phyloP scores from a whole-genome alignment of 2,888 invertebrate genomes.

The Norana najaformis region DNA sequence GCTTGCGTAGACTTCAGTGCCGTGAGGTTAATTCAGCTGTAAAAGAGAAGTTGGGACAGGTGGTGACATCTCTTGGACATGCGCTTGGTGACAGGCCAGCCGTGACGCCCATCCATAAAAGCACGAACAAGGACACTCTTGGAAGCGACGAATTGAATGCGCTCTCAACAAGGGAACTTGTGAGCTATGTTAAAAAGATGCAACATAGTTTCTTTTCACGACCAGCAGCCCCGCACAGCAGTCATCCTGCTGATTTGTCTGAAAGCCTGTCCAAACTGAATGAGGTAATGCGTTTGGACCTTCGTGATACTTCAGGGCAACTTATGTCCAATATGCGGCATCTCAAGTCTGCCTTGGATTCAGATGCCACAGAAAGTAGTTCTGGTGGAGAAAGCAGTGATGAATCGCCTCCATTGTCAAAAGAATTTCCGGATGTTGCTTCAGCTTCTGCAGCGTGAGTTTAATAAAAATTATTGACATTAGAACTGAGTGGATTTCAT shows the following conservation, averaged over 20 bases:
- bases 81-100: slow-evolving; percentile 54
- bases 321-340: slow-evolving; percentile 75
- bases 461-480: background rate
- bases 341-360: slow-evolving; percentile 79
- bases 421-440: background rate
- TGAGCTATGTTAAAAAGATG: slow-evolving; percentile 67
- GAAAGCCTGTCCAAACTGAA: background rate
- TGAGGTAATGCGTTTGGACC: background rate
- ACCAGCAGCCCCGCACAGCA: background rate
- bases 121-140: slow-evolving; percentile 54
- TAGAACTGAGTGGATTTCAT: slow-evolving; percentile 5
- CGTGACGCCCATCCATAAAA: slow-evolving; percentile 39
- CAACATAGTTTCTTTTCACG: slow-evolving; percentile 47
- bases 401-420: slow-evolving; percentile 68
- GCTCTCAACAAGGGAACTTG: slow-evolving; percentile 67
- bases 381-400: slow-evolving; percentile 93
- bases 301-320: slow-evolving; percentile 65
- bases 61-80: slow-evolving; percentile 74
- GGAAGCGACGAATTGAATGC: slow-evolving; percentile 61
- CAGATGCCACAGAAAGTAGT: slow-evolving; percentile 90
- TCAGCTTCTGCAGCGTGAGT: background rate
- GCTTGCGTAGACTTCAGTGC: slow-evolving; percentile 77
- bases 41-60: slow-evolving; percentile 77
- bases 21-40: slow-evolving; percentile 76
- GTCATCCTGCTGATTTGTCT: slow-evolving; percentile 10